Percentiles rank a stretch among this genome's conserved stretches.
These are phyloP conservation scores for Limnodromus scolopaceus DNA, from an alignment of 2,797 vertebrate genomes.

Conservation along the genomic window DNA sequence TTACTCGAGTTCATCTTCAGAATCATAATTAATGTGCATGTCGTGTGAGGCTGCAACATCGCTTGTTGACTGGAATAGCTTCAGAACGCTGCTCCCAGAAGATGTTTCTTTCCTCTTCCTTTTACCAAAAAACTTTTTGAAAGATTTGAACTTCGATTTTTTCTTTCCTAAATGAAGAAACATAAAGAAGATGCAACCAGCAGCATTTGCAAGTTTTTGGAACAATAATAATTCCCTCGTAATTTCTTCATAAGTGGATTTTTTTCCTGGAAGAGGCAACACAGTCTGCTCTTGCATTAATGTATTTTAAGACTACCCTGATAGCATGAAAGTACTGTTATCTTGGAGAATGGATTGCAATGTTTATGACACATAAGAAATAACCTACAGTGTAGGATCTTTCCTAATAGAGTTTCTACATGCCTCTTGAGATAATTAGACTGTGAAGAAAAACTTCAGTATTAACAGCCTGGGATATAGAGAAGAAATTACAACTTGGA, in stretches of 20 bases:
- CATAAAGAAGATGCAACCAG: neutral
- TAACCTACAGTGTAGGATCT: neutral
- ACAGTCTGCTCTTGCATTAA: neutral
- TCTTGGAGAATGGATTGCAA: neutral
- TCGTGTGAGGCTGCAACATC: slow-evolving; percentile 79
- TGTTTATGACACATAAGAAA: neutral
- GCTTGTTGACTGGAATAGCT: slow-evolving; percentile 85
- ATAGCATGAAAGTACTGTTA: slow-evolving; percentile 23
- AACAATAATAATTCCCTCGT: neutral
- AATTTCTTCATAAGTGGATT: neutral
- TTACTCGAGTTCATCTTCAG: slow-evolving; percentile 87
- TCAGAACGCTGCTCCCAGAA: slow-evolving; percentile 70
- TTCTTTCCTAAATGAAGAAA: slow-evolving; percentile 83
- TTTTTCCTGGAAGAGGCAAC: neutral
- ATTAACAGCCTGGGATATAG: neutral
- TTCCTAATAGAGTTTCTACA: neutral
- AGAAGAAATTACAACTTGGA: slow-evolving; percentile 35
- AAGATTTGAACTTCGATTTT: slow-evolving; percentile 87
- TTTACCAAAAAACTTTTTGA: slow-evolving; percentile 88
- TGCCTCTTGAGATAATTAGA: neutral
- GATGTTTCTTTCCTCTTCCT: slow-evolving; percentile 81
- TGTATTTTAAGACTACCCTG: neutral
- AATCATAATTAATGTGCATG: slow-evolving; percentile 74
- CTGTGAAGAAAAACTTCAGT: slow-evolving; percentile 21
- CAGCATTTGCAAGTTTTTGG: neutral